phyloP scores from a whole-genome alignment of 2,888 invertebrate species.

The Periphyllus acericola region DNA sequence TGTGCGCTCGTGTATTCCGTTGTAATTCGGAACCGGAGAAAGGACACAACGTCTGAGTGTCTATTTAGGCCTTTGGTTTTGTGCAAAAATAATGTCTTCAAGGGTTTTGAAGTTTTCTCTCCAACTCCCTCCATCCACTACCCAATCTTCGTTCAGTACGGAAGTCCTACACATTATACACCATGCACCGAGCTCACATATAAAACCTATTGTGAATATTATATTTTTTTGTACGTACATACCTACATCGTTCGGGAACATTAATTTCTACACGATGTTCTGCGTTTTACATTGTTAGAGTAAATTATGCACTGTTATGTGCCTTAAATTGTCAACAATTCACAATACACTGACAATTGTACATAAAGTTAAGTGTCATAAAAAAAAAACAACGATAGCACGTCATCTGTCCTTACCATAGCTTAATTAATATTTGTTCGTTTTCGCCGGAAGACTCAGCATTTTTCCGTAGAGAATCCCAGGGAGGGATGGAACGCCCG shows the following conservation, averaged over 20 bases:
- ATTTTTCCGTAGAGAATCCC: too few relatives aligned
- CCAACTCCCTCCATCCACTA: too few relatives aligned
- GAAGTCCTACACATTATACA: too few relatives aligned
- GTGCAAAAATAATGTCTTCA: conserved; percentile 20
- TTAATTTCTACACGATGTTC: not conserved
- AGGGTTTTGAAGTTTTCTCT: not conserved
- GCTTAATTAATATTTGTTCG: too few relatives aligned
- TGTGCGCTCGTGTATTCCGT: not conserved
- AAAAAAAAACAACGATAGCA: not conserved
- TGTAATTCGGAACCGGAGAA: not conserved
- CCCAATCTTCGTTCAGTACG: not conserved
- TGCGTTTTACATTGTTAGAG: conserved; percentile 10
- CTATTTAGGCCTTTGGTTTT: not conserved
- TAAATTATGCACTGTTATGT: not conserved
- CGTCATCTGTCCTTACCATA: not conserved
- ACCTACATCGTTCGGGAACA: not conserved
- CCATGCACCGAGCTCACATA: too few relatives aligned
- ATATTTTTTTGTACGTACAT: too few relatives aligned
- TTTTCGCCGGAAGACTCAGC: too few relatives aligned
- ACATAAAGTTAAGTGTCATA: not conserved
- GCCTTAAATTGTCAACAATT: not conserved
- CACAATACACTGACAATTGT: not conserved
- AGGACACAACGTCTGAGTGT: not conserved
- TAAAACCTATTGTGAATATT: too few relatives aligned
- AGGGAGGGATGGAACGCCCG: too few relatives aligned